These are phyloP conservation scores for Holacanthus passer DNA, from an alignment of 2,113 vertebrate genomes.

Conservation along the genomic window DNA sequence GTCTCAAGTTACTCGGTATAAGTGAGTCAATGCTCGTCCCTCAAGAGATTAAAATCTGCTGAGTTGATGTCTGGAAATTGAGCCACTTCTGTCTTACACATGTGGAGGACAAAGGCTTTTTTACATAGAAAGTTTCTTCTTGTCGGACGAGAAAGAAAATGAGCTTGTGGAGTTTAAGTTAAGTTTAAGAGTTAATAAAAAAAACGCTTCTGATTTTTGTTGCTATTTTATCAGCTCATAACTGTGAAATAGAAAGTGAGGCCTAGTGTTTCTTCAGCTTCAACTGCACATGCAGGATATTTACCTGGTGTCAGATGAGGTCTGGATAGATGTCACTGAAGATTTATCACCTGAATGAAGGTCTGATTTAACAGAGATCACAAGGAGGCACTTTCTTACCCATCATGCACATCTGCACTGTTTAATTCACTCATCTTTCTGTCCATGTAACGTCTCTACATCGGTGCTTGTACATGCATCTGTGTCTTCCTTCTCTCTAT, in stretches of 20 bases:
- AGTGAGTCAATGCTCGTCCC: constrained; percentile 38
- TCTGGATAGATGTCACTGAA: not conserved
- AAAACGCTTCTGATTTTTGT: not conserved
- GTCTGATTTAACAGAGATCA: not conserved
- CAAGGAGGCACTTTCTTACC: not conserved
- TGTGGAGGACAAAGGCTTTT: constrained; percentile 44
- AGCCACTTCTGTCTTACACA: constrained; percentile 54
- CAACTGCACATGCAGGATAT: not conserved
- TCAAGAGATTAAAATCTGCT: constrained; percentile 64
- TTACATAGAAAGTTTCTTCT: constrained; percentile 21
- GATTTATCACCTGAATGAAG: not conserved
- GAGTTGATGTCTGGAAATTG: constrained; percentile 51
- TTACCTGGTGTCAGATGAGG: not conserved
- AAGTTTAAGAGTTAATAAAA: not conserved
- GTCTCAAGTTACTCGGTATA: constrained; percentile 38
- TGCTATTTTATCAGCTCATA: not conserved
- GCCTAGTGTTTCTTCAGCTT: not conserved
- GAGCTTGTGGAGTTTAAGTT: not conserved
- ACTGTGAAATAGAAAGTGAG: not conserved
- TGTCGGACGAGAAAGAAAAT: constrained; percentile 6
- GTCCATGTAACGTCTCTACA: not conserved
- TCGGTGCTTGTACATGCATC: not conserved
- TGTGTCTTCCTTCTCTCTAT: constrained; percentile 9
- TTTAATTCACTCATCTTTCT: not conserved
- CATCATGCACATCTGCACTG: not conserved